phyloP scores from a whole-genome alignment of 2,113 vertebrate species.

The Chelonoidis abingdonii region DNA sequence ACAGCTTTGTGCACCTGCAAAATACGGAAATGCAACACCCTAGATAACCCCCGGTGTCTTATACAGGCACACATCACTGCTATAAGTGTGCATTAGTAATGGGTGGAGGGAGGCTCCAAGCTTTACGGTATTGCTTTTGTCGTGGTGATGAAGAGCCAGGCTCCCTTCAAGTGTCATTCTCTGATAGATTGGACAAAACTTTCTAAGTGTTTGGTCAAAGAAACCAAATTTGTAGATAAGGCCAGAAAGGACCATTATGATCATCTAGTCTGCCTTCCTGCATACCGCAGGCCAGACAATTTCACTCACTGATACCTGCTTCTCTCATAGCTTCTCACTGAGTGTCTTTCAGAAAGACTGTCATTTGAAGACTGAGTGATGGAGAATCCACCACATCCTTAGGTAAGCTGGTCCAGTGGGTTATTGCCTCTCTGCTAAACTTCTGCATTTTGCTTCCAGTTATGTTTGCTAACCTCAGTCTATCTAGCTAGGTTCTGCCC shows the following conservation, averaged over 20 bases:
- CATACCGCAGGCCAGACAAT: neutral
- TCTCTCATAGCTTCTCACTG: neutral
- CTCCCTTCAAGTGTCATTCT: neutral
- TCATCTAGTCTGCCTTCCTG: neutral
- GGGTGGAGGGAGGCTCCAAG: neutral
- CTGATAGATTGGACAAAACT: neutral
- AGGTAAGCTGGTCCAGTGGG: neutral
- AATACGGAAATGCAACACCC: neutral
- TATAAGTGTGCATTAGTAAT: neutral
- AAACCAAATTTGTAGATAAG: neutral
- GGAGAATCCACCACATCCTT: neutral
- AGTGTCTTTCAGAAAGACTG: neutral
- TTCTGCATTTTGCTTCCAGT: neutral
- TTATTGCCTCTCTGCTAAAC: neutral
- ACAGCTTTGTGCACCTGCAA: neutral
- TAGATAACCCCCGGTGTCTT: neutral
- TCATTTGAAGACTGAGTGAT: neutral
- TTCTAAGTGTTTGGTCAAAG: rapidly evolving
- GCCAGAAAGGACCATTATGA: neutral
- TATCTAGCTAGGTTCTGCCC: neutral
- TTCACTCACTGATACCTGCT: neutral
- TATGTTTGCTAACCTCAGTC: neutral
- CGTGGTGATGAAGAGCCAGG: neutral
- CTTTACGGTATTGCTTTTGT: neutral
- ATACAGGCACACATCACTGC: neutral